Evolutionary conservation across 2,113 vertebrate species (phyloP).

Genomic region (Phrynosoma platyrhinos): DNA sequence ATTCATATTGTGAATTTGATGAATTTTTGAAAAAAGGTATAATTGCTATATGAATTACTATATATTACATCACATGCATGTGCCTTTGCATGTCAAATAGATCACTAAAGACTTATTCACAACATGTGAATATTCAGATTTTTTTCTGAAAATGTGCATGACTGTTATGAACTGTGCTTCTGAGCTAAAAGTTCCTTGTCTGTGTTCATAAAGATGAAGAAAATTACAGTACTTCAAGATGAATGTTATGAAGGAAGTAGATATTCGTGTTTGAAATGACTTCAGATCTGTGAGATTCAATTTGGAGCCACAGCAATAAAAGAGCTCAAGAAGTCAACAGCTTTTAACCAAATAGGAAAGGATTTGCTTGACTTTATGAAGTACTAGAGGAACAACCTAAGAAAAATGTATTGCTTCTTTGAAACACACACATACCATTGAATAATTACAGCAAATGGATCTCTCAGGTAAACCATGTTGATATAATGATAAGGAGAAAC

Average conservation of each 20-base stretch:
- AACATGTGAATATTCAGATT: neutral
- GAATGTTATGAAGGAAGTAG: conserved; percentile 42
- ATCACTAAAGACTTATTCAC: too few relatives aligned
- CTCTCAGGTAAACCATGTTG: conserved; percentile 36
- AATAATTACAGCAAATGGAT: conserved; percentile 78
- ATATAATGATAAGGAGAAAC: conserved; percentile 55
- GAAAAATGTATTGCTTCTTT: conserved; percentile 69
- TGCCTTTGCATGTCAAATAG: neutral
- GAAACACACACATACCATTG: conserved; percentile 44
- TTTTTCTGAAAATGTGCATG: neutral
- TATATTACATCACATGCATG: neutral
- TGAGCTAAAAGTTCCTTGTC: neutral
- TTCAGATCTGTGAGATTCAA: conserved; percentile 67
- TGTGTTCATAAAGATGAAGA: conserved; percentile 43
- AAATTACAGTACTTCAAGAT: conserved; percentile 26
- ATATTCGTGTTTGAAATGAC: conserved; percentile 48
- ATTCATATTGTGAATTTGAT: too few relatives aligned
- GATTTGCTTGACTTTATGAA: conserved; percentile 64
- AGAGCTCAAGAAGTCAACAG: conserved; percentile 45
- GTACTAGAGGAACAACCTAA: conserved; percentile 61
- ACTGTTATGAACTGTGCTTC: neutral
- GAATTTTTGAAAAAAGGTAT: too few relatives aligned
- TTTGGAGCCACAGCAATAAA: conserved; percentile 70
- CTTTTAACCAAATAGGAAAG: conserved; percentile 60
- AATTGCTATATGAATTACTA: too few relatives aligned